A percentile compares a stretch with the other conserved stretches of the same genome.
phyloP scores from a whole-genome alignment of 2,888 invertebrate species.

The Drosophila ustulata region DNA sequence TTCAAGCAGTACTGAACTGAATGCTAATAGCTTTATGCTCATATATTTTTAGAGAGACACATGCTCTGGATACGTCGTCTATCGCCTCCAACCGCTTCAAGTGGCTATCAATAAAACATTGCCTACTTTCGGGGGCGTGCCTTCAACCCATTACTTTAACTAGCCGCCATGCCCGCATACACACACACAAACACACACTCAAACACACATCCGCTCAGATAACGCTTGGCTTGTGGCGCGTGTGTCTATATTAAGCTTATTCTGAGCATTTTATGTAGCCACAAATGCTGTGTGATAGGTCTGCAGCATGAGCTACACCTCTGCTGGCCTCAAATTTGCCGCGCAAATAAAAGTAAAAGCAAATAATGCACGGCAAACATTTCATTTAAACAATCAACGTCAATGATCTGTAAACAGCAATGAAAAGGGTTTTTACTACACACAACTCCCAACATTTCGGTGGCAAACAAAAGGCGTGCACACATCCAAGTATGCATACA shows the following conservation, averaged over 20 bases:
- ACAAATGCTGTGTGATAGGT: conserved; percentile 52
- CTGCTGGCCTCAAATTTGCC: conserved; percentile 46
- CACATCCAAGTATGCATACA: conserved; percentile 64
- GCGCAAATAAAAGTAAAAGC: conserved; percentile 71
- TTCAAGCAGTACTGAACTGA: conserved; percentile 10
- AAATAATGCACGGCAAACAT: conserved; percentile 80
- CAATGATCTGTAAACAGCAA: conserved; percentile 82
- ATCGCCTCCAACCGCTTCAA: conserved; percentile 31
- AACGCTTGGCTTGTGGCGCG: conserved; percentile 2
- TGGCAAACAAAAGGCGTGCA: conserved; percentile 68
- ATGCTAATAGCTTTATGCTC: conserved; percentile 51
- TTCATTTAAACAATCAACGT: conserved; percentile 81
- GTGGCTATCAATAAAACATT: conserved; percentile 73
- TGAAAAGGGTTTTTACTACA: conserved; percentile 74
- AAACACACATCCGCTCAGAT: conserved; percentile 5
- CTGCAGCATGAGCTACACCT: conserved; percentile 17
- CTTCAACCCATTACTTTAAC: conserved; percentile 51
- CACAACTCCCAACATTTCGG: conserved; percentile 39
- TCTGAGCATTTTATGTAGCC: conserved; percentile 57
- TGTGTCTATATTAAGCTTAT: conserved; percentile 71
- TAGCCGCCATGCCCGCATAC: conserved; percentile 23
- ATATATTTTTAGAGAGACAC: conserved; percentile 37
- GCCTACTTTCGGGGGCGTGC: conserved; percentile 50
- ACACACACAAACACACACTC: conserved; percentile 10
- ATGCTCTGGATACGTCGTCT: conserved; percentile 38